Evolutionary conservation across 2,113 vertebrate species (phyloP).

Genomic region (Hemiscyllium ocellatum): DNA sequence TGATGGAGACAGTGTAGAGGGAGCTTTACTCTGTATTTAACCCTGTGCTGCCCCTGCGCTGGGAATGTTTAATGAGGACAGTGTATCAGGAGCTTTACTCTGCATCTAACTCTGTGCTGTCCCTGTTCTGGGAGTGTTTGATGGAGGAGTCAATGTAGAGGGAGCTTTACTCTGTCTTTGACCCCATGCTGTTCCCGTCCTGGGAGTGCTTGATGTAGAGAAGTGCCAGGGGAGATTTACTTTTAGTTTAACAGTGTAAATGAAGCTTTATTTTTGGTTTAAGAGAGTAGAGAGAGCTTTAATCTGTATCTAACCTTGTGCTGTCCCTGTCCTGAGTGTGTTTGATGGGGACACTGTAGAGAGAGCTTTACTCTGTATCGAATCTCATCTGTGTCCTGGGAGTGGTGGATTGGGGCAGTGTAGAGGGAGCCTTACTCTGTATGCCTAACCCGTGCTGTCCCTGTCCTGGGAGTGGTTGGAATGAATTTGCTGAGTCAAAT

Average conservation of each 20-base stretch:
- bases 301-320: too few relatives aligned
- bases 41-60: not conserved
- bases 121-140: not conserved
- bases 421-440: not conserved
- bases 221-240: not conserved
- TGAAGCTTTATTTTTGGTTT: not conserved
- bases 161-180: not conserved
- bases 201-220: not conserved
- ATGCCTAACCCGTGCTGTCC: too few relatives aligned
- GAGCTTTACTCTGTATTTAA: not conserved
- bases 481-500: constrained; percentile 48
- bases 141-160: not conserved
- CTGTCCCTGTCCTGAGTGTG: too few relatives aligned
- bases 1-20: not conserved
- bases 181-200: not conserved
- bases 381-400: not conserved
- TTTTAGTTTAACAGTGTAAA: not conserved
- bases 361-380: too few relatives aligned
- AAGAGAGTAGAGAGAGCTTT: not conserved
- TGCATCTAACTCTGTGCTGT: not conserved
- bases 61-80: not conserved
- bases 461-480: not conserved
- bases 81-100: not conserved
- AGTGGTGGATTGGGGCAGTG: too few relatives aligned
- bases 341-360: too few relatives aligned